phyloP scores from a whole-genome alignment of 2,888 invertebrate species.

The Periphyllus acericola region DNA sequence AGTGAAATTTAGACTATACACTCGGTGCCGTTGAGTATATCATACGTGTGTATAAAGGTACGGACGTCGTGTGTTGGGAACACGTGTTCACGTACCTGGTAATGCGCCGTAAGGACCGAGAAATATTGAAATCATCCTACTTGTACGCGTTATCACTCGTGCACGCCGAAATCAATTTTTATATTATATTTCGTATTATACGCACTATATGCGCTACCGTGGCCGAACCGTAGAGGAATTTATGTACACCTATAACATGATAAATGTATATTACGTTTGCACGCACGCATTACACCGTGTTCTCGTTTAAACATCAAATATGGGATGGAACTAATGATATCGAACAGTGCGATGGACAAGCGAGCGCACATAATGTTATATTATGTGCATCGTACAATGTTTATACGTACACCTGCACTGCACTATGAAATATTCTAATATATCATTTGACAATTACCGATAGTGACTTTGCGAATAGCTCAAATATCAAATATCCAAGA shows the following conservation, averaged over 20 bases:
- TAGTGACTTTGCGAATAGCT: constrained; percentile 52
- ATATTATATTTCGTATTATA: no score
- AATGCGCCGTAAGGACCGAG: not conserved
- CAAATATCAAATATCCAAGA: not conserved
- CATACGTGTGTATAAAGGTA: not conserved
- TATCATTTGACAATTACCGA: constrained; percentile 38
- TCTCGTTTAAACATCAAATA: not conserved
- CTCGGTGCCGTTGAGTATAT: no score
- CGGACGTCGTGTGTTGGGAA: not conserved
- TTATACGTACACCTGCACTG: not conserved
- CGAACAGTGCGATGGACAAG: not conserved
- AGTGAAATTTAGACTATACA: constrained; percentile 25
- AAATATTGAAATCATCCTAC: not conserved
- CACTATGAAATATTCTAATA: not conserved
- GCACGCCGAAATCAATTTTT: no score
- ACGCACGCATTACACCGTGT: not conserved
- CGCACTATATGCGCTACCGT: no score
- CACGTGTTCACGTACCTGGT: not conserved
- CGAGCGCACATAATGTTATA: not conserved
- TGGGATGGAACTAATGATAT: constrained; percentile 23
- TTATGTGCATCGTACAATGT: not conserved
- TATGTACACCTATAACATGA: no score
- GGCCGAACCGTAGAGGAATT: no score
- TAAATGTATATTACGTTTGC: no score
- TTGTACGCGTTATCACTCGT: no score